Percentiles rank a stretch among this genome's conserved stretches.
phyloP scores from a whole-genome alignment of 2,888 invertebrate genomes.

The Agonum fuliginosum region DNA sequence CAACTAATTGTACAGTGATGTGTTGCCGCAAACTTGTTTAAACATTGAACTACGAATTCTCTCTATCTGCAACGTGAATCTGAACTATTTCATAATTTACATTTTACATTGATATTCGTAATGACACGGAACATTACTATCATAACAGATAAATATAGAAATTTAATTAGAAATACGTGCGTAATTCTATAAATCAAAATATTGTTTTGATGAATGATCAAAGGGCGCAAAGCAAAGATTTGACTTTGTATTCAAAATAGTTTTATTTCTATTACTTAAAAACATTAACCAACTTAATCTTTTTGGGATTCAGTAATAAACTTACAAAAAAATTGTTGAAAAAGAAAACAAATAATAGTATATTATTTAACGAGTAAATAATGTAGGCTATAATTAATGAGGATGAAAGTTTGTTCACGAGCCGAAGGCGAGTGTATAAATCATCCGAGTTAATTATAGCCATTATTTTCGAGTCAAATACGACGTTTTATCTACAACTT shows the following conservation, averaged over 20 bases:
- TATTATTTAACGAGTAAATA: no score
- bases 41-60: neutral
- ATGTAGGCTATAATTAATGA: no score
- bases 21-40: neutral
- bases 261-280: neutral
- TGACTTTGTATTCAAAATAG: neutral
- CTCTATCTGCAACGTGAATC: neutral
- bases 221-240: neutral
- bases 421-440: no score
- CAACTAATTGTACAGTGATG: slow-evolving; percentile 11
- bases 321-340: no score
- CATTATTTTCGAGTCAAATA: no score
- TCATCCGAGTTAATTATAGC: no score
- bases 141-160: neutral
- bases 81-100: slow-evolving; percentile 5
- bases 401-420: no score
- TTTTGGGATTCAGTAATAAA: neutral
- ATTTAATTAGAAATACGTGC: slow-evolving; percentile 36
- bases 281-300: neutral
- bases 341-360: no score
- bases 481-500: no score
- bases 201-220: slow-evolving; percentile 16
- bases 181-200: slow-evolving; percentile 17
- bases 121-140: neutral
- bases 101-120: neutral